A percentile compares a stretch with the other conserved stretches of the same genome.
These are phyloP conservation scores for Byasa hedistus DNA, from an alignment of 2,888 invertebrate genomes.

Conservation along the genomic window DNA sequence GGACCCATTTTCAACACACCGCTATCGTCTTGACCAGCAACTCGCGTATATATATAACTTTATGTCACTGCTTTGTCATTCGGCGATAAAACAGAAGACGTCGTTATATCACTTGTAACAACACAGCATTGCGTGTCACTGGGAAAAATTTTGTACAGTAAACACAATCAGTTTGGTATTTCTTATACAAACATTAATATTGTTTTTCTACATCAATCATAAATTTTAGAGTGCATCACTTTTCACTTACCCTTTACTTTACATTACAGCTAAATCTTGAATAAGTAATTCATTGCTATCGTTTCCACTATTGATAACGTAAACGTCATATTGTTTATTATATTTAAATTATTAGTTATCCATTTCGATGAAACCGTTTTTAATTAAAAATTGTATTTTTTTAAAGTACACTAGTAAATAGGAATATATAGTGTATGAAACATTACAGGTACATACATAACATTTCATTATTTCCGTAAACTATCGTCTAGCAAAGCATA, in stretches of 20 bases:
- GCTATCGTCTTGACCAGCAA: conserved; percentile 15
- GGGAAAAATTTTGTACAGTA: conserved; percentile 11
- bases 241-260: conserved; percentile 8
- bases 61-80: conserved; percentile 23
- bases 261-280: conserved; percentile 12
- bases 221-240: conserved; percentile 19
- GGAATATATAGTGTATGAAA: too few species aligned
- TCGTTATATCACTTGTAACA: conserved; percentile 28
- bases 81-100: conserved; percentile 17
- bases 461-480: too few species aligned
- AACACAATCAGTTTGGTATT: conserved; percentile 27
- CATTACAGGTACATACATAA: too few species aligned
- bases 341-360: too few species aligned
- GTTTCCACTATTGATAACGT: background rate
- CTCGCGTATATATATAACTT: conserved; percentile 24
- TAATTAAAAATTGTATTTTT: too few species aligned
- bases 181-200: conserved; percentile 24
- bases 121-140: conserved; percentile 22
- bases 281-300: background rate
- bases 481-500: too few species aligned
- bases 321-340: background rate
- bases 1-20: conserved; percentile 7
- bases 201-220: conserved; percentile 12
- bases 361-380: too few species aligned
- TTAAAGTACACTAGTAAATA: too few species aligned